Conservation (phyloP, 2,113 vertebrate genomes). For the Boulengeromyrus knoepffleri region DNA sequence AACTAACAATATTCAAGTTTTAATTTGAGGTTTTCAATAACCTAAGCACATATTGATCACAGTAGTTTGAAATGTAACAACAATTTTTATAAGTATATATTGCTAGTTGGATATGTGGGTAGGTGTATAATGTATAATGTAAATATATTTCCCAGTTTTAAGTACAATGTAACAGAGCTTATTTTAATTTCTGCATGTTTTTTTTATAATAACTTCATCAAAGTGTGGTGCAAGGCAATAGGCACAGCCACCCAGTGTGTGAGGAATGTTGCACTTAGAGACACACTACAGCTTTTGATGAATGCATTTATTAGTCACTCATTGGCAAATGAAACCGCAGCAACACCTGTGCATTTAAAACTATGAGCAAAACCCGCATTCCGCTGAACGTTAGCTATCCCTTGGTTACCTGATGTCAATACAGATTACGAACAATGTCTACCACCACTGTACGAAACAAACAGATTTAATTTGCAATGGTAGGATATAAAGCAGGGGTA, state of each 20-base stretch:
- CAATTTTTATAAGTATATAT: background rate
- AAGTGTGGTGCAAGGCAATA: background rate
- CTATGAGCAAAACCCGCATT: background rate
- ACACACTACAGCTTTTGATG: background rate
- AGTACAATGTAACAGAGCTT: background rate
- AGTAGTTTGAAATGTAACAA: background rate
- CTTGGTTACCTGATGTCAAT: background rate
- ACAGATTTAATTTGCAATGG: background rate
- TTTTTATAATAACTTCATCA: background rate
- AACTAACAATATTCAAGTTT: background rate
- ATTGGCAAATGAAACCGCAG: background rate
- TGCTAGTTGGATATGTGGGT: background rate
- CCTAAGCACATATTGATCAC: background rate
- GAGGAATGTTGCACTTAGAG: background rate
- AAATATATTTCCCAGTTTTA: background rate
- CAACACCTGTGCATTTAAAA: background rate
- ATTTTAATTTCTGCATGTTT: background rate
- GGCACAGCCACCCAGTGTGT: background rate
- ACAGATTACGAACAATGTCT: background rate
- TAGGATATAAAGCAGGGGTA: background rate
- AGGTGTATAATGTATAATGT: background rate
- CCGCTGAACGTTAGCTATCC: background rate
- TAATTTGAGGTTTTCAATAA: background rate
- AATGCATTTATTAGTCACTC: background rate
- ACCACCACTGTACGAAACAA: background rate